Conservation (phyloP, 2,797 vertebrate genomes). For the Botia kubotai region DNA sequence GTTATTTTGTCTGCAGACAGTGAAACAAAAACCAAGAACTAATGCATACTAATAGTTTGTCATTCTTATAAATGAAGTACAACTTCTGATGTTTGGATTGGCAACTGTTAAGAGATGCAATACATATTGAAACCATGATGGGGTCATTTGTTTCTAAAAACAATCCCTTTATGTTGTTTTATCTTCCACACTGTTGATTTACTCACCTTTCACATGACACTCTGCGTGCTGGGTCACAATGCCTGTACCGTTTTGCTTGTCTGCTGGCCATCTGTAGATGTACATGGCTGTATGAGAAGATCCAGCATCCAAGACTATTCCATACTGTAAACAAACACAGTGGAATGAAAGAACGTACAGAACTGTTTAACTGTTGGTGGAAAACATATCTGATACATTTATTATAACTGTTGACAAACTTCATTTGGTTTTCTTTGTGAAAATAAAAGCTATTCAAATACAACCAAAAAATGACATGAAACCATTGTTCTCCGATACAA, state of each 20-base stretch:
- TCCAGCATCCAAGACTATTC: conserved; percentile 89
- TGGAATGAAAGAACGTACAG: not conserved
- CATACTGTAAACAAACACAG: conserved; percentile 78
- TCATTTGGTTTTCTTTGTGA: not conserved
- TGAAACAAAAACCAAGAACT: conserved; percentile 1
- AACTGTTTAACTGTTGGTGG: not conserved
- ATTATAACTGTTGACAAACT: not conserved
- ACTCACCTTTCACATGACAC: conserved; percentile 83
- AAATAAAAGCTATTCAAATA: not conserved
- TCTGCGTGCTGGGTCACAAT: conserved; percentile 85
- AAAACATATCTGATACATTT: not conserved
- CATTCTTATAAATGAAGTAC: not conserved
- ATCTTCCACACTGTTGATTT: not conserved
- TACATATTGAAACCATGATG: not conserved
- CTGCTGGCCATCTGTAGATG: conserved; percentile 87
- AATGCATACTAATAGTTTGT: not conserved
- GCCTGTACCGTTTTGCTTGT: conserved; percentile 87
- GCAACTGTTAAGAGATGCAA: not conserved
- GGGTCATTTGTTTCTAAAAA: not conserved
- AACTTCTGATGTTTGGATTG: not conserved
- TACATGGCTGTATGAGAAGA: conserved; percentile 88
- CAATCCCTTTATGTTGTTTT: not conserved
- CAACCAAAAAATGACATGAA: not conserved
- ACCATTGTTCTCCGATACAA: not conserved
- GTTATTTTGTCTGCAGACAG: not conserved